Conservation (phyloP, 2,113 vertebrate species). For the Hippocampus abdominalis region DNA sequence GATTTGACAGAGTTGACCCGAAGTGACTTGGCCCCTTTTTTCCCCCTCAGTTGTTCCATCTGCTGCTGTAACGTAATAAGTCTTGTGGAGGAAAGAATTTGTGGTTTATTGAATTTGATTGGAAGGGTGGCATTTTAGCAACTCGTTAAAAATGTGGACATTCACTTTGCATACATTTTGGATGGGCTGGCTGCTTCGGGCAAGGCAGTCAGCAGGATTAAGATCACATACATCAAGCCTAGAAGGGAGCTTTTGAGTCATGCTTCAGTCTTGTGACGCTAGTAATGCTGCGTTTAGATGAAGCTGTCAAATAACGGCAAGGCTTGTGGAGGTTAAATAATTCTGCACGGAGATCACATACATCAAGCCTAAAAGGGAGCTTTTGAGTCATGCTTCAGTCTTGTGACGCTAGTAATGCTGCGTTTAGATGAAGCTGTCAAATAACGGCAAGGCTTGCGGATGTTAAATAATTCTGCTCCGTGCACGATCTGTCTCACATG, state of each 20-base stretch:
- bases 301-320: background rate
- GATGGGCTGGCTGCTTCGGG: conserved; percentile 10
- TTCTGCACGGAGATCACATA: conserved; percentile 15
- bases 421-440: conserved; percentile 2
- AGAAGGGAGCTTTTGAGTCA: conserved; percentile 41
- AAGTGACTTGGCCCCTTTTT: too few species aligned
- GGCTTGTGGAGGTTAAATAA: background rate
- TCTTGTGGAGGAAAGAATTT: background rate
- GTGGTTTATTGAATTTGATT: background rate
- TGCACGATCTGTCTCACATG: background rate
- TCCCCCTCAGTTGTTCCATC: too few species aligned
- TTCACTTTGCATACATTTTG: conserved; percentile 2
- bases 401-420: conserved; percentile 33
- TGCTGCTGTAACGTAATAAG: background rate
- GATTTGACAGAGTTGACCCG: too few species aligned
- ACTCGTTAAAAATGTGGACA: background rate
- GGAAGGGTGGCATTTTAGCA: background rate
- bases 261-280: conserved; percentile 49
- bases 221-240: conserved; percentile 25
- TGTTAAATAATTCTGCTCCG: background rate
- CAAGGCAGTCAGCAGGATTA: conserved; percentile 29
- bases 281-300: conserved; percentile 12
- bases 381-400: conserved; percentile 53
- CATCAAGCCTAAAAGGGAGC: conserved; percentile 25
- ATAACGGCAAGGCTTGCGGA: background rate